Conservation (phyloP, 1,140 invertebrate genomes). For the Ptiloglossa arizonensis region DNA sequence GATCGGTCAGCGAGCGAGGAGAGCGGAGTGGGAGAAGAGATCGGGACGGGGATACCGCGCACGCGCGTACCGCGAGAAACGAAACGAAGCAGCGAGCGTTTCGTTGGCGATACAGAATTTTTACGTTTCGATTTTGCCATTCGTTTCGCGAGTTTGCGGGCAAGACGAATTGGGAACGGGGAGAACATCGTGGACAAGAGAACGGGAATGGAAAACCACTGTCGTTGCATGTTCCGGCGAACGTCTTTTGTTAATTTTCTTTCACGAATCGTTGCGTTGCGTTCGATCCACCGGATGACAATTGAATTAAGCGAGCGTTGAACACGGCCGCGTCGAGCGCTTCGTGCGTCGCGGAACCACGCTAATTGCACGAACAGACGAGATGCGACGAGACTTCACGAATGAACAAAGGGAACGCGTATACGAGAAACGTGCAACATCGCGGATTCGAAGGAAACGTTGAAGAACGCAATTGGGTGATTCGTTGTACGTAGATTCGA, state of each 20-base stretch:
- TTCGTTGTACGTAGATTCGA: slow-evolving; percentile 57
- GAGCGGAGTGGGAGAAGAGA: background rate
- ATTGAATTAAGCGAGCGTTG: background rate
- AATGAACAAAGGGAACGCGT: slow-evolving; percentile 27
- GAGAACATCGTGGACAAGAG: background rate
- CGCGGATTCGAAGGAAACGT: slow-evolving; percentile 68
- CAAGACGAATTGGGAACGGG: background rate
- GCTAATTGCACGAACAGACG: slow-evolving; percentile 13
- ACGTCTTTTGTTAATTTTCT: background rate
- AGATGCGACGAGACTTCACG: slow-evolving; percentile 18
- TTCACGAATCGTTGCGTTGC: no score
- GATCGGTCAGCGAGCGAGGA: background rate
- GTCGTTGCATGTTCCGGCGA: background rate
- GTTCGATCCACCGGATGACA: no score
- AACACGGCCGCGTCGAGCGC: background rate
- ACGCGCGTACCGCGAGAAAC: background rate
- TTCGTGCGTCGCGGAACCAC: background rate
- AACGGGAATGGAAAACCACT: background rate
- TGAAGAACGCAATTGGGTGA: slow-evolving; percentile 48
- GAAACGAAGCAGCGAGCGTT: background rate
- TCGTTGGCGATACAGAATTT: slow-evolving; percentile 14
- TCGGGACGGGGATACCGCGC: background rate
- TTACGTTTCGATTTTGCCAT: slow-evolving; percentile 13
- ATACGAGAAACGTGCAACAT: slow-evolving; percentile 69
- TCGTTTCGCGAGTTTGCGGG: background rate